phyloP scores from a whole-genome alignment of 2,888 invertebrate species.

The Cheilosia vernalis region DNA sequence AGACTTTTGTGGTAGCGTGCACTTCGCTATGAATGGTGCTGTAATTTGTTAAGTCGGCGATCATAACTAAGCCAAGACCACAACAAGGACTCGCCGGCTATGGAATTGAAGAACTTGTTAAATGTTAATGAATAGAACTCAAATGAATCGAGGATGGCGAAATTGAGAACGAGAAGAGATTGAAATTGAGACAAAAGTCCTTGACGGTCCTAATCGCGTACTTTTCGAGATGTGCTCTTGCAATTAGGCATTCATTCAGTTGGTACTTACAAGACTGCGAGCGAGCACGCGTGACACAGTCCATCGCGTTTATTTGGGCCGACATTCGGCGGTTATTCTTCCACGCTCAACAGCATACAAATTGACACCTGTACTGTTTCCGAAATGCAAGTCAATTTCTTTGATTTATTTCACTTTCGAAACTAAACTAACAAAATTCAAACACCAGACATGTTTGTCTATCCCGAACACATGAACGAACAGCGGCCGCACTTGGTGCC shows the following conservation, averaged over 20 bases:
- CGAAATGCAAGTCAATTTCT: conserved; percentile 66
- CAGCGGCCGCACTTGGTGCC: no score
- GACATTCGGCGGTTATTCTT: neutral
- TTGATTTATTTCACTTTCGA: conserved; percentile 66
- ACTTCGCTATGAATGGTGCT: conserved; percentile 76
- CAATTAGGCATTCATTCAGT: conserved; percentile 65
- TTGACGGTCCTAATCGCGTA: conserved; percentile 44
- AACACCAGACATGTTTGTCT: conserved; percentile 27
- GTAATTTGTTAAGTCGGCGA: conserved; percentile 78
- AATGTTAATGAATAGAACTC: conserved; percentile 74
- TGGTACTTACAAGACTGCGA: no score
- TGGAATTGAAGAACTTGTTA: conserved; percentile 66
- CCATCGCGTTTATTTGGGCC: neutral
- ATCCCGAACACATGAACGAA: conserved; percentile 21
- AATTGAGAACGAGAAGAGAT: conserved; percentile 13
- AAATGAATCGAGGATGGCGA: conserved; percentile 69
- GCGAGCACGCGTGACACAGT: no score
- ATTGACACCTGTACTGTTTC: conserved; percentile 62
- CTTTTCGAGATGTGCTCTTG: conserved; percentile 52
- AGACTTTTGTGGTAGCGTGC: conserved; percentile 35
- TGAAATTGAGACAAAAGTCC: conserved; percentile 33
- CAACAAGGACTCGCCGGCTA: conserved; percentile 59
- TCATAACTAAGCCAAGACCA: conserved; percentile 68
- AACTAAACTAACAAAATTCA: conserved; percentile 60
- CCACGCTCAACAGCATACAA: neutral